Conservation (phyloP, 2,888 invertebrate genomes). For the Nephrotoma appendiculata region DNA sequence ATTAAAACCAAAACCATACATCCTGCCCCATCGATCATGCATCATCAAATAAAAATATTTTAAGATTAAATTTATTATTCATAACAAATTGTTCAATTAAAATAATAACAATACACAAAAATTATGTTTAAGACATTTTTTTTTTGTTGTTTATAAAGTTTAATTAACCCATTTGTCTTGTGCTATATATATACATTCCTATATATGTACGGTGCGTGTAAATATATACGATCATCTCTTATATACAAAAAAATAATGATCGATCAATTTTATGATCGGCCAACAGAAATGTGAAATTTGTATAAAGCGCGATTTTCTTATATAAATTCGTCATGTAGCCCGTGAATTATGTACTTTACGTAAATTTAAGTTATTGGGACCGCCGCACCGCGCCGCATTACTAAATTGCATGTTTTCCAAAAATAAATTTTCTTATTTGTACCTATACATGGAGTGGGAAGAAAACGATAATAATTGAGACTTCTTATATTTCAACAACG, state of each 20-base stretch:
- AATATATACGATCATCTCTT: neutral
- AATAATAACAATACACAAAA: neutral
- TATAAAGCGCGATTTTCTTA: neutral
- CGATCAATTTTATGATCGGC: neutral
- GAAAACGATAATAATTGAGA: neutral
- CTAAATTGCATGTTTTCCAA: neutral
- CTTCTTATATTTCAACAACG: neutral
- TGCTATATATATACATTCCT: neutral
- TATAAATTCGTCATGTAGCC: neutral
- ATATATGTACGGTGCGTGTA: neutral
- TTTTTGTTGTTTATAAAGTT: neutral
- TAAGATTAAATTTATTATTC: neutral
- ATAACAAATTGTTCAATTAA: neutral
- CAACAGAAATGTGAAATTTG: neutral
- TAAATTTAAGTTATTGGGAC: neutral
- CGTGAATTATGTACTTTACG: neutral
- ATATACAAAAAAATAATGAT: neutral
- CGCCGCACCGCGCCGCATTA: neutral
- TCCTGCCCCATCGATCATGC: neutral
- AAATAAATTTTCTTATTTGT: neutral
- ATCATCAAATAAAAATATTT: neutral
- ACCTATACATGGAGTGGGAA: neutral
- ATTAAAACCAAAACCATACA: neutral
- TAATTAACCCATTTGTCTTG: neutral
- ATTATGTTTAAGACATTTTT: neutral